Base-by-base conservation (phyloP, 2,113 vertebrate species). In the Atractosteus spatula region DNA sequence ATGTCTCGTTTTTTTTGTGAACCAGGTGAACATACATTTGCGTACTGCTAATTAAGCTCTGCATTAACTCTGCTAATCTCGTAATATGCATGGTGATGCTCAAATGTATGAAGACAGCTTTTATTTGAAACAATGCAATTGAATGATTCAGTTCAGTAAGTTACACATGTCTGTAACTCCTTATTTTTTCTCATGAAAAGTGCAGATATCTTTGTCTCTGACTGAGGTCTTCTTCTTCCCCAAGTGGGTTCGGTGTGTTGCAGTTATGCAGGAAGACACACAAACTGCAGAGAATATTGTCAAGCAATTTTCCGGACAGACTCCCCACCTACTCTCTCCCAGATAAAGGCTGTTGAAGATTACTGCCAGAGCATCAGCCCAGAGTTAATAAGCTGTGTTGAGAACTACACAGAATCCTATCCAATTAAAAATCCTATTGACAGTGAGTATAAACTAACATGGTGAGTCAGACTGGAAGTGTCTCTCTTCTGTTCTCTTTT, bases 301-400 rank as follows among this genome's bases (percentile, higher is more conserved):
- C 97, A 99, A 88, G 97, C 97, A 67, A 98, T 99, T 89, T 99
- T 99, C 86, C 94, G 97, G 79, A 99, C 96, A 3, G 97, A 99
- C 86, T 97, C 97, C 0, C 96, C 96, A 57, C 97, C 97, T 71
- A 96, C 94, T 0, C 92, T 94, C 11, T 98, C 96, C 44, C 97
- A 99, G 84, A 98, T 99, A 83, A 97, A 91, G 77, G 93, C 96
- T 1, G 94, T 99, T 79, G 96, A 93, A 79, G 97, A 92, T 73
- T 99, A 97, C 81, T 99, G 97, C 80, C 94, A 95, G 17, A 93
- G 93, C 62, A 88, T 97, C 78, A 98, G 96, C 59, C 86, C 95
- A 14, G 93, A 95, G 76, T 89, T 99, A 70, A 92, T 99, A 78
- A 87, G 91, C 87, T 99, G 97, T 63, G 96, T 99, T 79, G 94